These are phyloP conservation scores for Naso thynnoides DNA, from an alignment of 2,797 vertebrate species.

Conservation along the genomic window DNA sequence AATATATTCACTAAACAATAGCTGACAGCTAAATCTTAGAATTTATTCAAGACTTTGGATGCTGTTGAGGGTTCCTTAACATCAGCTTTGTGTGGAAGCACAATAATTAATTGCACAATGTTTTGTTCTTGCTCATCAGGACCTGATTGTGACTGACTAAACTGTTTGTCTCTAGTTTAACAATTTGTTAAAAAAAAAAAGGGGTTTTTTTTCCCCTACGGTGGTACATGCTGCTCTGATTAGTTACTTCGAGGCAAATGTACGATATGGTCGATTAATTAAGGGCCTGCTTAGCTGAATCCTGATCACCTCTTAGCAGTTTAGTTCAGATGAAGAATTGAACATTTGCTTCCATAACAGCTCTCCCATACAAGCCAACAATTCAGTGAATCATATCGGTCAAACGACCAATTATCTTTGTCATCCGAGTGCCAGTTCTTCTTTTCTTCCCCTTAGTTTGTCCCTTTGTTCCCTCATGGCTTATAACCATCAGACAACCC, in stretches of 20 bases:
- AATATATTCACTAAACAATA: neutral
- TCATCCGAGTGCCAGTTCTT: slow-evolving; percentile 13
- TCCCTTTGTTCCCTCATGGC: slow-evolving; percentile 8
- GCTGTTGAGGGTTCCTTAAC: neutral
- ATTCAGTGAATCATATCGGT: neutral
- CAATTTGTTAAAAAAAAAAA: neutral
- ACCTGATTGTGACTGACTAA: slow-evolving; percentile 35
- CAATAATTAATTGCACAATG: slow-evolving; percentile 10
- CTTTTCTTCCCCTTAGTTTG: slow-evolving; percentile 3
- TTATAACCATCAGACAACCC: slow-evolving; percentile 11
- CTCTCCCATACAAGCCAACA: neutral
- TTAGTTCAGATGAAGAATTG: neutral
- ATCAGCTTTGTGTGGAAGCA: slow-evolving; percentile 8
- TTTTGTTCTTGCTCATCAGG: slow-evolving; percentile 13
- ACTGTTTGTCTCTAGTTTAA: slow-evolving; percentile 5
- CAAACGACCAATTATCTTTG: slow-evolving; percentile 20
- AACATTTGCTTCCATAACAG: slow-evolving; percentile 1
- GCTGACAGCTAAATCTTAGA: neutral
- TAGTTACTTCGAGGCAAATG: neutral
- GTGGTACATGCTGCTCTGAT: neutral
- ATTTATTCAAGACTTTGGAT: neutral
- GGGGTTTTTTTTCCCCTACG: neutral
- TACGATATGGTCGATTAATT: neutral
- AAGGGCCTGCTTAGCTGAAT: neutral
- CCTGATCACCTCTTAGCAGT: too few relatives aligned